phyloP scores from a whole-genome alignment of 37 sponge, comb jelly and placozoan species.

The Amphimedon queenslandica region DNA sequence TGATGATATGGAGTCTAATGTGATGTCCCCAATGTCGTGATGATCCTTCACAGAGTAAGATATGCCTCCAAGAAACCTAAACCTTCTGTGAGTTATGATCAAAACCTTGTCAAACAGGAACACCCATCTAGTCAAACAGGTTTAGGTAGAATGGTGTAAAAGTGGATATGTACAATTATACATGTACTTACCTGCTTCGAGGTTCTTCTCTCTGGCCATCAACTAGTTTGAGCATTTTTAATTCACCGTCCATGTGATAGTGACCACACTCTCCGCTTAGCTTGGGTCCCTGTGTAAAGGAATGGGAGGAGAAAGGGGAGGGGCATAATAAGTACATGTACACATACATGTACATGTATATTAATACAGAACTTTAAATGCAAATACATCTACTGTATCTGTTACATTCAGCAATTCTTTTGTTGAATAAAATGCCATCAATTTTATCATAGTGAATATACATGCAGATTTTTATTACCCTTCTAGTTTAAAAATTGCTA shows the following conservation, averaged over 20 bases:
- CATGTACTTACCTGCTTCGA: constrained; percentile 9
- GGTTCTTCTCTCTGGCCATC: constrained; percentile 1
- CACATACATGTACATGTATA: neutral
- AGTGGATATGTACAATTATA: constrained; percentile 25
- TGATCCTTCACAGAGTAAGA: constrained; percentile 30
- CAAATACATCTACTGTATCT: too few relatives aligned
- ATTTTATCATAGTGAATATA: too few relatives aligned
- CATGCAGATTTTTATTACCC: too few relatives aligned
- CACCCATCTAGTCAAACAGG: constrained; percentile 36
- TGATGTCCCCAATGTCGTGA: constrained; percentile 10
- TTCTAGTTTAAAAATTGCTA: too few relatives aligned
- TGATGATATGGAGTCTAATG: constrained; percentile 18
- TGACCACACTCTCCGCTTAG: constrained; percentile 46
- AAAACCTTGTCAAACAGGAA: constrained; percentile 77
- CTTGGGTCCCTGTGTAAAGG: constrained; percentile 12
- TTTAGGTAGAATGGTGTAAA: constrained; percentile 1
- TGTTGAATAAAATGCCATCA: constrained; percentile 1
- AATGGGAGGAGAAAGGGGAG: neutral
- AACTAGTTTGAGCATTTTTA: constrained; percentile 53
- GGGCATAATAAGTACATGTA: too few relatives aligned
- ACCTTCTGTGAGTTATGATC: constrained; percentile 14
- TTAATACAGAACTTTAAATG: too few relatives aligned
- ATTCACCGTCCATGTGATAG: constrained; percentile 75
- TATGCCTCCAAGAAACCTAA: constrained; percentile 14
- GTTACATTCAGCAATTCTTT: too few relatives aligned